phyloP scores from a whole-genome alignment of 2,888 invertebrate species.

The Leuctra nigra region DNA sequence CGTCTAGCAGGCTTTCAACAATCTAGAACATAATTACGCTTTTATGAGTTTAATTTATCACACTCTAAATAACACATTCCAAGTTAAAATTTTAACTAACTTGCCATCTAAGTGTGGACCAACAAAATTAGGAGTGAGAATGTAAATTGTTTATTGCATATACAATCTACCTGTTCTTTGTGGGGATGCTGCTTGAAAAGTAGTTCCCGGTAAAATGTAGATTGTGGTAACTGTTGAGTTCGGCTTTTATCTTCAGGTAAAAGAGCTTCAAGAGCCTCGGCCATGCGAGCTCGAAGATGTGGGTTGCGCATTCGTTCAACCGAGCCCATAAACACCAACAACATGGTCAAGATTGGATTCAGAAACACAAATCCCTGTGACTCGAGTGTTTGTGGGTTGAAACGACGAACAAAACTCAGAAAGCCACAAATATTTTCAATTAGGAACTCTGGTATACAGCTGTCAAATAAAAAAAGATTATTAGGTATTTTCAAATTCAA shows the following conservation, averaged over 20 bases:
- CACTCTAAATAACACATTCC: no score
- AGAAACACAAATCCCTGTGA: slow-evolving; percentile 56
- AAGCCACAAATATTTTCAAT: slow-evolving; percentile 81
- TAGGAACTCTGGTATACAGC: slow-evolving; percentile 85
- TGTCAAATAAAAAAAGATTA: no score
- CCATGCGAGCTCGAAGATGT: slow-evolving; percentile 82
- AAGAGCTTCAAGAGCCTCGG: slow-evolving; percentile 82
- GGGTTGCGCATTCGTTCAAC: slow-evolving; percentile 78
- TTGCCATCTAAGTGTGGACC: no score
- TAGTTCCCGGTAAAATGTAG: slow-evolving; percentile 57
- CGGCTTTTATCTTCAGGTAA: slow-evolving; percentile 66
- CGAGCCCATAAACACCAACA: slow-evolving; percentile 85
- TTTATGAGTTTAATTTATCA: no score
- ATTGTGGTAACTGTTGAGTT: slow-evolving; percentile 42
- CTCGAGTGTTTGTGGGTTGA: slow-evolving; percentile 55
- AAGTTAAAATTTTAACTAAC: no score
- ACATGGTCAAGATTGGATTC: slow-evolving; percentile 65
- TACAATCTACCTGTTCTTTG: slow-evolving; percentile 48
- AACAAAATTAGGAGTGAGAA: no score
- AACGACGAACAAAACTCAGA: slow-evolving; percentile 66
- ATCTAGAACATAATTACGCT: slow-evolving; percentile 54
- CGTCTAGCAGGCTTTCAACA: slow-evolving; percentile 72
- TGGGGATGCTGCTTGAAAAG: slow-evolving; percentile 70
- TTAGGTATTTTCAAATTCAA: no score
- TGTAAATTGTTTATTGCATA: no score